These are phyloP conservation scores for Anadara kagoshimensis DNA, from an alignment of 1,140 invertebrate genomes.

Conservation along the genomic window DNA sequence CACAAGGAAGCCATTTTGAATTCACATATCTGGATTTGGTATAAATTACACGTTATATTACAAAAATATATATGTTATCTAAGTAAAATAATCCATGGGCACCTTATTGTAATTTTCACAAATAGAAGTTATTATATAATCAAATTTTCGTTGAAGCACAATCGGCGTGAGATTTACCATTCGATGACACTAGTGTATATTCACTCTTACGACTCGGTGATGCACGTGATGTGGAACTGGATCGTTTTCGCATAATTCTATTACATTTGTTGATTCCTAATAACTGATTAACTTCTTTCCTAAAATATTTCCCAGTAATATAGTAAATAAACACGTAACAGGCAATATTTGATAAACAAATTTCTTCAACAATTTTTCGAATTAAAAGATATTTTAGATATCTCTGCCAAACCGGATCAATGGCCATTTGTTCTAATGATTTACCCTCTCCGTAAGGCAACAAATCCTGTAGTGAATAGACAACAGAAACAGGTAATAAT, in stretches of 20 bases:
- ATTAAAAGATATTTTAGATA: conserved; percentile 64
- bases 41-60: too few relatives aligned
- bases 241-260: conserved; percentile 3
- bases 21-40: too few relatives aligned
- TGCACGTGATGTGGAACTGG: neutral
- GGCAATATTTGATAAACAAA: conserved; percentile 70
- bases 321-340: conserved; percentile 72
- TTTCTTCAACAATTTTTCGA: conserved; percentile 62
- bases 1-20: too few relatives aligned
- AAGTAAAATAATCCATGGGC: too few relatives aligned
- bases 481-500: conserved; percentile 67
- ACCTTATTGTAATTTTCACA: too few relatives aligned
- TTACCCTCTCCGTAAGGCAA: conserved; percentile 42
- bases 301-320: conserved; percentile 66
- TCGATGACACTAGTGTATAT: conserved; percentile 14
- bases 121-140: too few relatives aligned
- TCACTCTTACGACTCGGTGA: conserved; percentile 7
- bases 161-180: neutral
- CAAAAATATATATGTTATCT: too few relatives aligned
- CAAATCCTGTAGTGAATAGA: conserved; percentile 59
- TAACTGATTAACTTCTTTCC: conserved; percentile 54
- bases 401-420: conserved; percentile 57
- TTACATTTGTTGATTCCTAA: conserved; percentile 39
- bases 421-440: conserved; percentile 25
- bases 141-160: too few relatives aligned